These are phyloP conservation scores for Hemithea aestivaria DNA, from an alignment of 2,888 invertebrate genomes.

Conservation along the genomic window DNA sequence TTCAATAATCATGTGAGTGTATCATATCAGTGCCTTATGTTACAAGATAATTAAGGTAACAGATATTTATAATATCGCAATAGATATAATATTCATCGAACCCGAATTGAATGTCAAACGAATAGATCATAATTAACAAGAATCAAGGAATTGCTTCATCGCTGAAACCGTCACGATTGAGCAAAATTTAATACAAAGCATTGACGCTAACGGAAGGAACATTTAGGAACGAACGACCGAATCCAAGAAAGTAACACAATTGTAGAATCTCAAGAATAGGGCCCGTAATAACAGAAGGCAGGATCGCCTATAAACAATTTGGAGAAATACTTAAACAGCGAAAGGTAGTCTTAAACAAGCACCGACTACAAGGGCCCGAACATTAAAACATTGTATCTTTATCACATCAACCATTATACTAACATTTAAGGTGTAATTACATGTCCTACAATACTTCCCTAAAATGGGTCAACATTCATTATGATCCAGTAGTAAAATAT, in stretches of 20 bases:
- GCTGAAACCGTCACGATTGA: constrained; percentile 61
- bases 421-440: constrained; percentile 66
- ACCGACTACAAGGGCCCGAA: constrained; percentile 38
- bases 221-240: constrained; percentile 70
- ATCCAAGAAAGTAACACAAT: constrained; percentile 51
- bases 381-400: constrained; percentile 60
- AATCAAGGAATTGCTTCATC: constrained; percentile 40
- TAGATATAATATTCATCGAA: constrained; percentile 28
- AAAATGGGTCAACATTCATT: constrained; percentile 66
- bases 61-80: constrained; percentile 26
- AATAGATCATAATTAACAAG: constrained; percentile 38
- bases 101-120: constrained; percentile 22
- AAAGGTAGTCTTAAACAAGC: constrained; percentile 25
- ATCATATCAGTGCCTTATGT: constrained; percentile 34
- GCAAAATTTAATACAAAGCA: constrained; percentile 69
- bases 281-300: constrained; percentile 27
- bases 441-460: constrained; percentile 53
- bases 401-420: constrained; percentile 68
- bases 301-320: constrained; percentile 20
- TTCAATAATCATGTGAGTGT: constrained; percentile 17
- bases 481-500: constrained; percentile 74
- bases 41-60: constrained; percentile 57
- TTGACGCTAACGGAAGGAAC: constrained; percentile 55
- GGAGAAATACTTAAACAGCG: constrained; percentile 20
- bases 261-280: constrained; percentile 55